Percentiles rank a stretch among this genome's conserved stretches.
These are phyloP conservation scores for Ranitomeya imitator DNA, from an alignment of 2,113 vertebrate species.

Conservation along the genomic window DNA sequence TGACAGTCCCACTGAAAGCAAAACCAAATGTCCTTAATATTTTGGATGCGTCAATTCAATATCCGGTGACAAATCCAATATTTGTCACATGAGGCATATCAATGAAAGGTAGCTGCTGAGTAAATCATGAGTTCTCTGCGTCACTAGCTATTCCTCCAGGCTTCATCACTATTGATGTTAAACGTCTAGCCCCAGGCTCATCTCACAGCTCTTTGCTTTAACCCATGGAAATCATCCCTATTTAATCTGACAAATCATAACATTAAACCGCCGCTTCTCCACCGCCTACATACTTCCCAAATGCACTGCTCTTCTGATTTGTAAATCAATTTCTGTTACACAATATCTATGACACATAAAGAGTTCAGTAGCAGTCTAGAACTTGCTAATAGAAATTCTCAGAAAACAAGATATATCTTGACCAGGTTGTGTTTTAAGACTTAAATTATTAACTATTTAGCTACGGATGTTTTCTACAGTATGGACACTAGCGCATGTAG, in stretches of 20 bases:
- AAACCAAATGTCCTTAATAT: conserved; percentile 27
- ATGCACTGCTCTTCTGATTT: not conserved
- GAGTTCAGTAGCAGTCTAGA: not conserved
- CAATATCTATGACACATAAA: not conserved
- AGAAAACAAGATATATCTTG: not conserved
- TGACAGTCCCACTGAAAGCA: conserved; percentile 42
- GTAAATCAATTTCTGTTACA: conserved; percentile 17
- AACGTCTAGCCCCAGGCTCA: conserved; percentile 15
- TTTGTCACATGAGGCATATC: conserved; percentile 18
- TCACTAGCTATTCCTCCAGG: conserved; percentile 20
- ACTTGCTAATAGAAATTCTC: not conserved
- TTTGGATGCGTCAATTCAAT: conserved; percentile 40
- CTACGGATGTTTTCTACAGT: no score
- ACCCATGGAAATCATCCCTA: conserved; percentile 15
- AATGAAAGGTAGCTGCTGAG: conserved; percentile 3
- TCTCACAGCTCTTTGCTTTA: conserved; percentile 23
- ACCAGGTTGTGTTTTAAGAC: not conserved
- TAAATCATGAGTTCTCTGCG: conserved; percentile 29
- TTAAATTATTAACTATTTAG: no score
- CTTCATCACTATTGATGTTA: conserved; percentile 15
- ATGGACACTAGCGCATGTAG: no score
- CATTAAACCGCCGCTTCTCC: not conserved
- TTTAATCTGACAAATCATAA: conserved; percentile 36
- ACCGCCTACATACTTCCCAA: conserved; percentile 8
- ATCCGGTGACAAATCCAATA: conserved; percentile 42